Base-by-base conservation (phyloP, 2,888 invertebrate genomes). In the Sturmia bella region DNA sequence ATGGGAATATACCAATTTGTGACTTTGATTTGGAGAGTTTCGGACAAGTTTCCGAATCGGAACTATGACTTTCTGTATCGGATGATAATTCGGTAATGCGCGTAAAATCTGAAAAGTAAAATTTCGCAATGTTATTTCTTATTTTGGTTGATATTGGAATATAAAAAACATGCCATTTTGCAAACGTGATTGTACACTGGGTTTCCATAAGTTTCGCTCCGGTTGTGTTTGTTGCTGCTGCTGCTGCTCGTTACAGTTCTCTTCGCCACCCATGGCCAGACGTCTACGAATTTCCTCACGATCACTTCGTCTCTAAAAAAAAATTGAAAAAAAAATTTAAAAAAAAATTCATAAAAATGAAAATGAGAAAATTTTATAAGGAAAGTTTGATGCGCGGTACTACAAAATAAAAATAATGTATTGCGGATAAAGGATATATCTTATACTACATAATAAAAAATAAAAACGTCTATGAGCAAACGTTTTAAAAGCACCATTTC, bases 261-360 rank as follows among this genome's bases (percentile, higher is more conserved):
- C 96, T 86, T 96, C 96, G 66, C 94, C 93, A 15, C 96, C 96
- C 95, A 96, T 96, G 0, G 98, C 98, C 89, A 98, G 92, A 80
- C 97, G 93, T 86, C 95, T 93, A 82, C 97, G 94, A 86, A 98
- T 98, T 91, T 98, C 97, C 91, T 98, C 98, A 72, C 98, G 93
- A 89, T 98, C 97, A 93, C 96, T 97, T 87, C 96, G 94, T 91
- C 96, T 95, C 95, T 97, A 92, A 77, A 94, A 92, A 84, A 43
- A 41, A 37, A 70, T 32, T 3, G 76, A 13, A 27, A 17, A 4
- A 7, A 32, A 32, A 17, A 48, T 45, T 1, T 17, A 6, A 17
- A 43, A 21, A 1, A 24, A 45, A 9, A 45, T 9, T 45, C 6
- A n/a, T 52, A 3, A 27, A 27, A 27, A 27, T 4, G 27, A 27